Evolutionary conservation across 2,797 vertebrate species (phyloP), one percentile per base, ranked within the genome.

Genomic region (Craterocephalus amniculus): DNA sequence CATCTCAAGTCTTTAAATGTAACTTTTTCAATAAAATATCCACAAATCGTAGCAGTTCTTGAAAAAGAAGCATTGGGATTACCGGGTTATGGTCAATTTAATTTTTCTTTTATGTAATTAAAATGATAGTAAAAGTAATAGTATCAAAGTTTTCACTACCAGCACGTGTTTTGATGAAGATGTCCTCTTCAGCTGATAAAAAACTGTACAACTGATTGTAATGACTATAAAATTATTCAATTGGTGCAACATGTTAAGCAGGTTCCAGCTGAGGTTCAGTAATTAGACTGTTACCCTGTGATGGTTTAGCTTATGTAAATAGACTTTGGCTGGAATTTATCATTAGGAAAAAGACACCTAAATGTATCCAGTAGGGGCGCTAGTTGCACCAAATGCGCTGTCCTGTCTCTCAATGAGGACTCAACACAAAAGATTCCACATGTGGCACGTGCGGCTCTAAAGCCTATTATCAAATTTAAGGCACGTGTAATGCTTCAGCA

Each of bases 291-390:
- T 75, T 70, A 24, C 29, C 34, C 35, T 43, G n/a, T 38, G 13
- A 58, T 36, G 56, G 55, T 48, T 75, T 38, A 43, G 74, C 67
- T 63, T 4, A 56, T 56, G 34, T 12, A 52, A 52, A 52, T 26
- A 72, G 45, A 34, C n/a, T 20, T 40, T 45, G 31, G 18, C 7
- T 27, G 32, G 36, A 62, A 60, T 34, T 18, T 6, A 27, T 32
- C 55, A 55, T 48, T 22, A n/a, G 36, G 20, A 0, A 3, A 63
- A 51, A 24, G 1, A 27, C 22, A 8, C 0, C 1, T 1, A n/a
- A 7, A 9, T 3, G 1, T 40, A 67, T 0, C 85, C 88, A 66
- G 48, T 16, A 72, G 88, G 26, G 90, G 90, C 81, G 83, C 87
- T 75, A 14, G 0, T 36, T 26, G 29, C 14, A 2, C 40, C 18